These are phyloP conservation scores for Megaceryle torquata DNA, from an alignment of 2,113 vertebrate genomes.

Conservation along the genomic window DNA sequence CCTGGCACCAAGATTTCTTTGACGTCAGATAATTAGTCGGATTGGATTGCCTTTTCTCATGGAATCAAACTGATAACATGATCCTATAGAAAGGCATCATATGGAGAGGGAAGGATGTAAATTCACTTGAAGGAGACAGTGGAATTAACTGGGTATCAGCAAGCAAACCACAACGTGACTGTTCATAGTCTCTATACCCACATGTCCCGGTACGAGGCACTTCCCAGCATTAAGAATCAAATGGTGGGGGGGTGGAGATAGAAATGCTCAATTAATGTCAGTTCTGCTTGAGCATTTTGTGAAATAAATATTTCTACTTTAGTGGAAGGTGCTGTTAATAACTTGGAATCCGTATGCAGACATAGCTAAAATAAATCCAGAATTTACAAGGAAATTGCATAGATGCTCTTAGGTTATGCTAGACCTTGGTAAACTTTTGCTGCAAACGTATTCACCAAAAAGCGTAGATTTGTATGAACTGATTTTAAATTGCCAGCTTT, in stretches of 20 bases:
- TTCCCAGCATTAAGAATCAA: neutral
- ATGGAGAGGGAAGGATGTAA: neutral
- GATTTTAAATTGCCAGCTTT: neutral
- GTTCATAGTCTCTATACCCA: neutral
- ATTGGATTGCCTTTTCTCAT: neutral
- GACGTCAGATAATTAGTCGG: neutral
- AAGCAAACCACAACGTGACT: neutral
- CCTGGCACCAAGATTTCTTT: neutral
- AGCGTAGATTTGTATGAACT: neutral
- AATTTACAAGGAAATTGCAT: neutral
- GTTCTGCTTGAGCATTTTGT: neutral
- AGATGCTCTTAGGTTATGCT: neutral
- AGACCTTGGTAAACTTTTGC: neutral
- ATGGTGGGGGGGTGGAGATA: neutral
- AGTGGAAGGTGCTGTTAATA: neutral
- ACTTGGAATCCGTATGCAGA: neutral
- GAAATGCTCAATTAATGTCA: neutral
- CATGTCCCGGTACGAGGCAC: fast-evolving
- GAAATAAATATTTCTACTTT: neutral
- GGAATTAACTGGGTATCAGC: neutral
- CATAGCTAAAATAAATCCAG: neutral
- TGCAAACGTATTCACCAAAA: neutral
- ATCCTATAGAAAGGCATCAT: neutral
- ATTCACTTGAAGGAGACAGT: neutral
- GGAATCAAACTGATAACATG: neutral